These are phyloP conservation scores for Tinamus guttatus DNA, from an alignment of 2,113 vertebrate genomes.

Conservation along the genomic window DNA sequence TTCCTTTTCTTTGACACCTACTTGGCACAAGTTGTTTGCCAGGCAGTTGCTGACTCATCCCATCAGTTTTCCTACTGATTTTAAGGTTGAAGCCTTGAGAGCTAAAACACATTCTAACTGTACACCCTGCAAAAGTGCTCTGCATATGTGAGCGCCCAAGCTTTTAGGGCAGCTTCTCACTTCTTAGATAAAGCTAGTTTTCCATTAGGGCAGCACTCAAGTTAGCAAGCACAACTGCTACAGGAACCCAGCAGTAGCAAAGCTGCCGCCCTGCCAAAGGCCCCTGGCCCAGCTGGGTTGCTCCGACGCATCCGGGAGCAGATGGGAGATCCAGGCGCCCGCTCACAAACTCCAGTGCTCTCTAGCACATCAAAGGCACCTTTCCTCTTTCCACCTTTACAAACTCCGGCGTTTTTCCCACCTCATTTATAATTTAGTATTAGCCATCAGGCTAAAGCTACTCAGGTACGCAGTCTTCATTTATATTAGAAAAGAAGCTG, in stretches of 20 bases:
- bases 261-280: background rate
- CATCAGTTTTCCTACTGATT: conserved; percentile 1
- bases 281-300: background rate
- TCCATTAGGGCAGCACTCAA: background rate
- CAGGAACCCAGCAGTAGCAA: background rate
- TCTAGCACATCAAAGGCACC: background rate
- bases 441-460: background rate
- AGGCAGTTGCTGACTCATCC: background rate
- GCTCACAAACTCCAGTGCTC: background rate
- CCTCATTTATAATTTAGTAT: background rate
- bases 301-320: background rate
- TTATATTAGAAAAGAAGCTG: background rate
- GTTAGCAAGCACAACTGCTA: background rate
- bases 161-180: background rate
- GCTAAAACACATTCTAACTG: background rate
- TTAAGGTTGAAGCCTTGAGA: background rate
- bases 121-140: conserved; percentile 1
- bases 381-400: background rate
- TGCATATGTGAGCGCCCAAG: background rate
- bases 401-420: background rate
- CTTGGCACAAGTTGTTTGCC: conserved; percentile 8
- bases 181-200: background rate
- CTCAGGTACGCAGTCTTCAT: background rate
- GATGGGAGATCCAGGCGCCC: background rate
- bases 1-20: conserved; percentile 17